Evolutionary conservation across 2,888 invertebrate genomes (phyloP), one percentile per base, ranked within the genome.

Genomic region (Habroteleia sp.): DNA sequence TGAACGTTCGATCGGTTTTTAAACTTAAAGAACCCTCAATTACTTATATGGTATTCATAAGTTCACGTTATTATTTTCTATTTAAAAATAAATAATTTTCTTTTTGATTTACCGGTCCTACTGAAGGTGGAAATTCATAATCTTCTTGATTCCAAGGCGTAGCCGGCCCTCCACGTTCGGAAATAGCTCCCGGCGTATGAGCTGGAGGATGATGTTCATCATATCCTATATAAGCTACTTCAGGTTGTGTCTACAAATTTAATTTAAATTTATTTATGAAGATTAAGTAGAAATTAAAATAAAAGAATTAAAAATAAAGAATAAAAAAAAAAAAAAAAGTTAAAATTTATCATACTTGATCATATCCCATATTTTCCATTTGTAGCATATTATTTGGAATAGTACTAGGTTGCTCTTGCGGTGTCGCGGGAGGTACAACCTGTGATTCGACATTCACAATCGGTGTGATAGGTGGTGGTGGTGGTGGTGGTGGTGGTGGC

Each of bases 61-160:
- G n/a, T n/a, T n/a, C n/a, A n/a, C n/a, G n/a, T n/a, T n/a, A n/a
- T n/a, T n/a, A n/a, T n/a, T n/a, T n/a, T n/a, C n/a, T n/a, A n/a
- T n/a, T n/a, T n/a, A n/a, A n/a, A n/a, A n/a, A n/a, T n/a, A n/a
- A n/a, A n/a, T n/a, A n/a, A n/a, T n/a, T n/a, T n/a, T n/a, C n/a
- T n/a, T n/a, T n/a, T n/a, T n/a, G n/a, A 41, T 17, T 91, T 90
- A 95, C 95, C 80, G 94, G 94, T 85, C 94, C 95, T 77, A 94
- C 94, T 54, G 95, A 94, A 62, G 93, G 93, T 35, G 96, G 95
- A 82, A 95, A 92, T 84, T 96, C 96, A 85, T 95, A 95, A 84
- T 95, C 95, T 82, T 94, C 94, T 76, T 92, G 91, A 78, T 89
- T 90, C 92, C 92, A 93, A 1, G 93, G 93, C 3, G 92, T 92